These are phyloP conservation scores for Peromyscus polionotus DNA, from an alignment of 2,113 vertebrate genomes.

Conservation along the genomic window DNA sequence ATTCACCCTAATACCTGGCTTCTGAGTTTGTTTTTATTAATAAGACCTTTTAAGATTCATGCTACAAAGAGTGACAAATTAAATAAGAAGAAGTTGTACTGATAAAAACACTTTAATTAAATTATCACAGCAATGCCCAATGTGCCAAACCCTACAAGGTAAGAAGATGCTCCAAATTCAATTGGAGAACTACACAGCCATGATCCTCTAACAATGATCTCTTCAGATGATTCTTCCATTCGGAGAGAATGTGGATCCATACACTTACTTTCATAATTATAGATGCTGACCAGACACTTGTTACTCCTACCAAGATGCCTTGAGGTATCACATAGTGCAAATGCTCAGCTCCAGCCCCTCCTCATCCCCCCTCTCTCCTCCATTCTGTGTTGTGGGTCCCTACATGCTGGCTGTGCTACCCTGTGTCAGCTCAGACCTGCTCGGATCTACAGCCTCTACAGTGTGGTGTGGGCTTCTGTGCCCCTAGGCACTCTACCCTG, in stretches of 20 bases:
- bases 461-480: neutral
- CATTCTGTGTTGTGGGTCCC: neutral
- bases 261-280: constrained; percentile 60
- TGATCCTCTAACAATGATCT: constrained; percentile 59
- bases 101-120: constrained; percentile 10
- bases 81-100: neutral
- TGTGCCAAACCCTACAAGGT: neutral
- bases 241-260: constrained; percentile 40
- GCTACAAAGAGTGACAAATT: neutral
- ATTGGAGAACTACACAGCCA: constrained; percentile 44
- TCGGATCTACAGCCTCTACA: neutral
- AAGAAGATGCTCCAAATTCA: constrained; percentile 17
- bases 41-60: too few relatives aligned
- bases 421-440: neutral
- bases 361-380: neutral
- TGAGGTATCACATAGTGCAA: constrained; percentile 44
- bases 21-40: too few relatives aligned
- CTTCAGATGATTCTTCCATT: constrained; percentile 11
- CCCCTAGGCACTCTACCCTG: neutral
- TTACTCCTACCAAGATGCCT: constrained; percentile 39
- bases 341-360: neutral
- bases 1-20: too few relatives aligned
- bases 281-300: constrained; percentile 42
- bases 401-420: neutral
- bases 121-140: neutral